Conservation (phyloP, 2,113 vertebrate species). For the Campylomormyrus numenius region DNA sequence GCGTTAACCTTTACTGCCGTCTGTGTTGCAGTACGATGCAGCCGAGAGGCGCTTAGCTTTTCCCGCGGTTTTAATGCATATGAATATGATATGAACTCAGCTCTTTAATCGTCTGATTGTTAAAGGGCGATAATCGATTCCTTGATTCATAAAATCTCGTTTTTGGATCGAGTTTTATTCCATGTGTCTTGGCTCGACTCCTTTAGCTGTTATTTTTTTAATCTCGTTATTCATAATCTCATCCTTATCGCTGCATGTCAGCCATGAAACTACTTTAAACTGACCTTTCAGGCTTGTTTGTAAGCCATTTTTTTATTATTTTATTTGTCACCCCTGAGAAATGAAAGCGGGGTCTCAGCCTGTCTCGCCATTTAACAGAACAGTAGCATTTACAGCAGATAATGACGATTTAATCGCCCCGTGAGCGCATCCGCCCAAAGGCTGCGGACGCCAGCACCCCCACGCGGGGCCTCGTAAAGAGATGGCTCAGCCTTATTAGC, state of each 20-base stretch:
- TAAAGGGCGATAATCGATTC: not conserved
- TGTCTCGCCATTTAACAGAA: not conserved
- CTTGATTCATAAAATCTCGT: not conserved
- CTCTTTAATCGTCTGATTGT: not conserved
- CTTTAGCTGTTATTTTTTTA: not conserved
- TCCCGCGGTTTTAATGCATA: not conserved
- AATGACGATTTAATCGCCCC: not conserved
- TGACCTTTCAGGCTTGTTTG: conserved; percentile 17
- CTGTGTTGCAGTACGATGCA: not conserved
- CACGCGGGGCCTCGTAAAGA: not conserved
- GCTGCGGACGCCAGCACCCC: not conserved
- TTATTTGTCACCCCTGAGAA: not conserved
- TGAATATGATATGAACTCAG: not conserved
- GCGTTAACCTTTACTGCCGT: not conserved
- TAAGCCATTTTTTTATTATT: not conserved
- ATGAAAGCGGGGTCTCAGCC: not conserved
- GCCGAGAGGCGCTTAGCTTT: not conserved
- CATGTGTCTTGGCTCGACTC: conserved; percentile 14
- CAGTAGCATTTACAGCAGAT: not conserved
- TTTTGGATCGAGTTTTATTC: conserved; percentile 4
- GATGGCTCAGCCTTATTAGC: not conserved
- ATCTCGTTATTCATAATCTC: not conserved
- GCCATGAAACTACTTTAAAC: not conserved
- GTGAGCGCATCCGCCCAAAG: not conserved
- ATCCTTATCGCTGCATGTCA: not conserved